phyloP scores from a whole-genome alignment of 2,797 vertebrate genomes.

The Discoglossus pictus region DNA sequence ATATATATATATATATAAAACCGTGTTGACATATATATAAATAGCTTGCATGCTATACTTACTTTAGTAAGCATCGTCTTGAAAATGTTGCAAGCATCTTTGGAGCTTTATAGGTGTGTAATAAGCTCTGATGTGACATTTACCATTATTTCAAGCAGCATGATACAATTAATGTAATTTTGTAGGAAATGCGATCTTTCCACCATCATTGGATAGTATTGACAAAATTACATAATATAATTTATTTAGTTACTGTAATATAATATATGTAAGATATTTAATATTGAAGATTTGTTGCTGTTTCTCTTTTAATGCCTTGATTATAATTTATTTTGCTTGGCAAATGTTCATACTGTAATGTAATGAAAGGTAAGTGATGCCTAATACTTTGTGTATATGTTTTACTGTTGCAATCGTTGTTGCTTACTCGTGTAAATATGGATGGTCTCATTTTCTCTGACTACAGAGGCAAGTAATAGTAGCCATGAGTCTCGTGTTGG shows the following conservation, averaged over 20 bases:
- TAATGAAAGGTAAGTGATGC: constrained; percentile 63
- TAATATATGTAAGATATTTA: too few relatives aligned
- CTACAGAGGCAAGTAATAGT: constrained; percentile 94
- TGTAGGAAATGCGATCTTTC: neutral
- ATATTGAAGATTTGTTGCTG: too few relatives aligned
- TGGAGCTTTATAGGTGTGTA: constrained; percentile 45
- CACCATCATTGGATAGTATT: too few relatives aligned
- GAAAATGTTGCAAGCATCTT: constrained; percentile 35
- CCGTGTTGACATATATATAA: too few relatives aligned
- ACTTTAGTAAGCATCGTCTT: too few relatives aligned
- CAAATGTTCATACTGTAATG: constrained; percentile 51
- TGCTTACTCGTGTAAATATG: constrained; percentile 54
- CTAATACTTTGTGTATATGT: constrained; percentile 6
- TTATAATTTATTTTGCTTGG: constrained; percentile 23
- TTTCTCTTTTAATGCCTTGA: too few relatives aligned
- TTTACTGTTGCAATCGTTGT: neutral
- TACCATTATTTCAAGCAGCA: constrained; percentile 21
- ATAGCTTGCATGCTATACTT: constrained; percentile 19
- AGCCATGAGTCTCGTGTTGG: constrained; percentile 94
- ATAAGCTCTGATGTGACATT: constrained; percentile 28
- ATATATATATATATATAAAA: constrained; percentile 24
- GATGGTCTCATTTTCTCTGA: constrained; percentile 67
- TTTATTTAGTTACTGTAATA: too few relatives aligned
- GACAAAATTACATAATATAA: too few relatives aligned
- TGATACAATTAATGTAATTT: neutral